Evolutionary conservation across 2,113 vertebrate genomes (phyloP), one percentile per base, ranked within the genome.

Genomic region (Noturus placidus): DNA sequence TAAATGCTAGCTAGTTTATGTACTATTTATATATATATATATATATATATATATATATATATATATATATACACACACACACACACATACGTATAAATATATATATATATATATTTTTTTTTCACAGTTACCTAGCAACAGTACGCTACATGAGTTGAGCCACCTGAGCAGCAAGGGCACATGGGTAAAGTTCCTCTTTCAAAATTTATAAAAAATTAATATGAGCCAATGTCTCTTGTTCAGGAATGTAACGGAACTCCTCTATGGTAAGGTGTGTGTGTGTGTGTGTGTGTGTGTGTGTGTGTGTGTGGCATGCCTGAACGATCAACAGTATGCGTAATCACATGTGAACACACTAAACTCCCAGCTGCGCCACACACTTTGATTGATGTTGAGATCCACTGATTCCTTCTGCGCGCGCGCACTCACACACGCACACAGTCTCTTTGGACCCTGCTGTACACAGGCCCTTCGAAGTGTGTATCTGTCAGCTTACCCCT

Each of bases 381-480:
- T 67, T 22, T 88, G 88, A 89, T 78, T 84, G 88, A 89, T 89
- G 88, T 57, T 38, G 86, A 89, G 86, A 84, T 89, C 86, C 72
- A 80, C 76, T 59, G 72, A 87, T 86, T 69, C 81, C 56, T 84
- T 89, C 54, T 79, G 42, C 80, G 83, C 81, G 70, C 59, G 78
- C 82, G 52, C 78, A 81, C 85, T 79, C 87, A 89, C 86, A 42
- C 57, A 72, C 82, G 10, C 88, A 83, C 87, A 87, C 87, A 77
- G 52, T 83, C 93, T 92, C 90, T 90, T 91, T 88, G 89, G 92
- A 87, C 89, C 87, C 80, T 82, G 89, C 76, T 85, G 76, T 67
- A 61, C 65, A 72, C 74, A 85, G 84, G 85, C 89, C 79, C 87
- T 88, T 83, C 85, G 83, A 69, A 83, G 2, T 83, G 46, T 84